Conservation (phyloP, 1,140 invertebrate species). For the Drosophila teissieri region DNA sequence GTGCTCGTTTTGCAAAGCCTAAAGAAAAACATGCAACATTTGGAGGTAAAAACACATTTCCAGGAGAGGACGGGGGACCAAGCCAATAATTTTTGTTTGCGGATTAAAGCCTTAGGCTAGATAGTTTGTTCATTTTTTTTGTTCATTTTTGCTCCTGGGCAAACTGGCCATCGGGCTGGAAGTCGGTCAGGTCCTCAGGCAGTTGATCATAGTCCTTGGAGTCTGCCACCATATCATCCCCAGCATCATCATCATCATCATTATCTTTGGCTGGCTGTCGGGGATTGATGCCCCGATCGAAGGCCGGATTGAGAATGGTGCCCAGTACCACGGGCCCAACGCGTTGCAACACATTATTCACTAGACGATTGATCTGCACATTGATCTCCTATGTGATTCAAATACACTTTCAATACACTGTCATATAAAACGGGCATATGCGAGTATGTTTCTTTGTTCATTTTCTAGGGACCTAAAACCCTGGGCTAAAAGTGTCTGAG, state of each 20-base stretch:
- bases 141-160: conserved; percentile 26
- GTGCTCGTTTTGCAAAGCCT: conserved; percentile 14
- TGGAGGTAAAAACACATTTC: conserved; percentile 2
- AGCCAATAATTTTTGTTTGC: conserved; percentile 15
- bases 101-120: conserved; percentile 23
- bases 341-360: conserved; percentile 77
- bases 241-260: conserved; percentile 7
- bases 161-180: conserved; percentile 64
- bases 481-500: conserved; percentile 13
- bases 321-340: conserved; percentile 75
- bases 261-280: conserved; percentile 2
- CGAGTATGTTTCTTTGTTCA: not conserved
- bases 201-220: conserved; percentile 59
- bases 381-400: conserved; percentile 77
- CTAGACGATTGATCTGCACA: conserved; percentile 81
- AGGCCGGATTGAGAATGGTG: conserved; percentile 68
- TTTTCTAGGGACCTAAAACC: conserved; percentile 19
- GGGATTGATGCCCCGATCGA: conserved; percentile 26
- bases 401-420: conserved; percentile 39
- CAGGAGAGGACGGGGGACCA: conserved; percentile 7
- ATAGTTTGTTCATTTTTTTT: not conserved
- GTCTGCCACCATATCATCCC: not conserved
- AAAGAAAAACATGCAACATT: conserved; percentile 26
- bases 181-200: conserved; percentile 59
- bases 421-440: conserved; percentile 7